These are phyloP conservation scores for Diceros bicornis DNA, from an alignment of 2,797 vertebrate genomes.

Conservation along the genomic window DNA sequence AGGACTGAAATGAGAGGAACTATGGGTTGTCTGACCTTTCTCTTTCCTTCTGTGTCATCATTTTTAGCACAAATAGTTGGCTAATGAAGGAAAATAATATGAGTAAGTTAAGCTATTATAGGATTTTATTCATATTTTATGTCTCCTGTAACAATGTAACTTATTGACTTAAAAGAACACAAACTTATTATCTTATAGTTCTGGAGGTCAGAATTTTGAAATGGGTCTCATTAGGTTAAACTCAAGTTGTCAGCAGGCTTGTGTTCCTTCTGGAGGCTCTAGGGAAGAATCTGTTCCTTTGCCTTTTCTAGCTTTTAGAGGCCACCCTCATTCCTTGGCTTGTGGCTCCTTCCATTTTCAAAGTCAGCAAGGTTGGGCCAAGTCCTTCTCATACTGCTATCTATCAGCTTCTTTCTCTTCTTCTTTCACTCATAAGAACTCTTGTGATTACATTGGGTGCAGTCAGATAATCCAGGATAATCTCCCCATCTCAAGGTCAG, in stretches of 20 bases:
- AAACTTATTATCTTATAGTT: neutral
- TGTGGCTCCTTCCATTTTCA: neutral
- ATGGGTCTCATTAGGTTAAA: neutral
- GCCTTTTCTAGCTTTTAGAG: neutral
- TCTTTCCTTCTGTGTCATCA: neutral
- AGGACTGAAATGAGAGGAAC: neutral
- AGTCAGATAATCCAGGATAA: neutral
- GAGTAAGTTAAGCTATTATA: neutral
- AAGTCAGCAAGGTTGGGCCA: neutral
- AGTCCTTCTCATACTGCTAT: neutral
- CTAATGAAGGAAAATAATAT: neutral
- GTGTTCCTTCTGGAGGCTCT: neutral
- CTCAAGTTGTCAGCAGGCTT: neutral
- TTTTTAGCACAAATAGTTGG: neutral
- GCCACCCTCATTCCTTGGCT: neutral
- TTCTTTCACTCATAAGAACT: neutral
- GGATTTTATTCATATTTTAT: neutral
- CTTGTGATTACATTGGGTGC: neutral
- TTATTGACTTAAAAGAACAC: neutral
- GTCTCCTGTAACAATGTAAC: neutral
- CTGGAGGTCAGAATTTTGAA: neutral
- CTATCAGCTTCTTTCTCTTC: neutral
- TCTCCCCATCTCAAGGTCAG: neutral
- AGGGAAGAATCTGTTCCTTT: neutral
- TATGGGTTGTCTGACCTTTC: neutral